These are phyloP conservation scores for Pogonocichla stellata DNA, from an alignment of 2,113 vertebrate genomes.

Conservation along the genomic window DNA sequence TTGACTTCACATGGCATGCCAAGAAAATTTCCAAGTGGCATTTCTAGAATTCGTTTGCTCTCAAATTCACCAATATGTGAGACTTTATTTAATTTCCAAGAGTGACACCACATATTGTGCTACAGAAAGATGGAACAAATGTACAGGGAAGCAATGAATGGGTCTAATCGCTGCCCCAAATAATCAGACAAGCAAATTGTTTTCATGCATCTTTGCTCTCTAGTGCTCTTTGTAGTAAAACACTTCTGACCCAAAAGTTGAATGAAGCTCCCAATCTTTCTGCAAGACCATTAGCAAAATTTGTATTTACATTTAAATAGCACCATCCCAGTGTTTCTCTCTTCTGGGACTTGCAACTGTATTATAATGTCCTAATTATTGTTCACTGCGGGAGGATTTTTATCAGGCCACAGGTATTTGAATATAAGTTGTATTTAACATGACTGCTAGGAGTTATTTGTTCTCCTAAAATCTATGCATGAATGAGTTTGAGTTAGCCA, in stretches of 20 bases:
- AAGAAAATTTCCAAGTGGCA: background rate
- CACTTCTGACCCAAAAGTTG: background rate
- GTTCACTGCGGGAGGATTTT: background rate
- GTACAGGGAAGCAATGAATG: background rate
- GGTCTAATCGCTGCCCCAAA: background rate
- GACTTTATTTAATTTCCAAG: background rate
- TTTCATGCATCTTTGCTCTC: background rate
- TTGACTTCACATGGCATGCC: background rate
- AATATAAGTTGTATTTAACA: background rate
- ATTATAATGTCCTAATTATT: background rate
- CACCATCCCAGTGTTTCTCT: background rate
- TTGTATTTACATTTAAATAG: conserved; percentile 11
- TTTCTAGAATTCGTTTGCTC: background rate
- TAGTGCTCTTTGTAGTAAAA: background rate
- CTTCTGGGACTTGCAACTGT: background rate
- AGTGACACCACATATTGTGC: background rate
- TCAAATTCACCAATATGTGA: background rate
- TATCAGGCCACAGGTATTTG: background rate
- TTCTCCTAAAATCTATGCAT: background rate
- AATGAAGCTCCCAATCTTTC: background rate
- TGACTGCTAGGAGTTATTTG: background rate
- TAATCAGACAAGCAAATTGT: background rate
- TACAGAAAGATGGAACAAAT: background rate
- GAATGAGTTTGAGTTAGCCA: background rate
- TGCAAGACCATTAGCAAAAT: background rate